Evolutionary conservation across 2,113 vertebrate species (phyloP).

Genomic region (Urocitellus parryii): DNA sequence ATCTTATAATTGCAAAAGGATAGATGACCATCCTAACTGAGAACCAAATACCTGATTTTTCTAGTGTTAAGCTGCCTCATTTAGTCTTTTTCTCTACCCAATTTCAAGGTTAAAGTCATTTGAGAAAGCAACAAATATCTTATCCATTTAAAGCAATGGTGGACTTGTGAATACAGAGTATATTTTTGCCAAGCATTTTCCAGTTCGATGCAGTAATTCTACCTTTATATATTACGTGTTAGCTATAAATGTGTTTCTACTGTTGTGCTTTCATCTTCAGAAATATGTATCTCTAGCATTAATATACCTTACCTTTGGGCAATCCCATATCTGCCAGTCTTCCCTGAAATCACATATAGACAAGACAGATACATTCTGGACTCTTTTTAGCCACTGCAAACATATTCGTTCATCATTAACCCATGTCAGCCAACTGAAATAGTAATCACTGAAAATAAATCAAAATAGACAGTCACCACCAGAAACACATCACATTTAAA

Average conservation of each 20-base stretch:
- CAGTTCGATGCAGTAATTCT: slow-evolving; percentile 1
- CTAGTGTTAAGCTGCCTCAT: not conserved
- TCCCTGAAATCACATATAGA: slow-evolving; percentile 93
- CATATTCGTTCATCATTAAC: slow-evolving; percentile 92
- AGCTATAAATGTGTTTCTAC: not conserved
- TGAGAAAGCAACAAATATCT: not conserved
- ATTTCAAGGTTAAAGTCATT: not conserved
- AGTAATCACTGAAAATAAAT: slow-evolving; percentile 93
- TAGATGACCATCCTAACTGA: not conserved
- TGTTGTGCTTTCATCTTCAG: not conserved
- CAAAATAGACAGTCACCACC: slow-evolving; percentile 55
- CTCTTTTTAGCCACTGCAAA: slow-evolving; percentile 95
- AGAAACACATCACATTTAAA: not conserved
- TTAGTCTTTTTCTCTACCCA: not conserved
- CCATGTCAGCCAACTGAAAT: slow-evolving; percentile 96
- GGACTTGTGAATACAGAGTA: not conserved
- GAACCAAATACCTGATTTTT: not conserved
- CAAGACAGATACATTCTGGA: slow-evolving; percentile 94
- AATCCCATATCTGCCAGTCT: slow-evolving; percentile 90
- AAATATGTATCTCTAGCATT: slow-evolving; percentile 49
- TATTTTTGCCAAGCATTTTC: not conserved
- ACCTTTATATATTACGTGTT: not conserved
- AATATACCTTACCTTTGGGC: slow-evolving; percentile 89
- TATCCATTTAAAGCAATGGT: slow-evolving; percentile 6
- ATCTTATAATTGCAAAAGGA: not conserved